Percentiles rank a stretch among this genome's conserved stretches.
Evolutionary conservation across 1,140 invertebrate species (phyloP).

Genomic region (Euwallacea fornicatus): DNA sequence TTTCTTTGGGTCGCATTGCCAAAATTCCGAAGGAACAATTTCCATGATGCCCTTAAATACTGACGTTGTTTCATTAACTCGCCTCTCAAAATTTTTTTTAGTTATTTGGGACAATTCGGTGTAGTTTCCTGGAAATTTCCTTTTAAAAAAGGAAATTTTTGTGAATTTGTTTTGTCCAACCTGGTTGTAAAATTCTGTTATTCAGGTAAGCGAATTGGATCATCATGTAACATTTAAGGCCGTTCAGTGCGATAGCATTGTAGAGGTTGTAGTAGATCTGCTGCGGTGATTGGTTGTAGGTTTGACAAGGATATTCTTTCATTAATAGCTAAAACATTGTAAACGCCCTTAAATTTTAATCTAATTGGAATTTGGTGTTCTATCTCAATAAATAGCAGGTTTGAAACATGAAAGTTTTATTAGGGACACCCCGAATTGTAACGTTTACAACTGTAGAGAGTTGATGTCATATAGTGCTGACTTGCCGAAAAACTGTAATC

Average conservation of each 20-base stretch:
- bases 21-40: slow-evolving; percentile 65
- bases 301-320: slow-evolving; percentile 63
- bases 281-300: slow-evolving; percentile 69
- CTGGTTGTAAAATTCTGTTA: slow-evolving; percentile 64
- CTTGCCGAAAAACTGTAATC: too few relatives aligned
- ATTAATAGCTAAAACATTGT: slow-evolving; percentile 48
- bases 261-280: slow-evolving; percentile 80
- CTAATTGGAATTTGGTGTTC: not conserved
- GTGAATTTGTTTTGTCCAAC: slow-evolving; percentile 1
- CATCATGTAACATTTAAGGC: slow-evolving; percentile 81
- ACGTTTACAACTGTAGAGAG: too few relatives aligned
- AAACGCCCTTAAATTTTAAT: not conserved
- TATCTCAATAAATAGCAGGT: too few relatives aligned
- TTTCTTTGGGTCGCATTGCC: slow-evolving; percentile 71
- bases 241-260: slow-evolving; percentile 71
- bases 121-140: slow-evolving; percentile 59
- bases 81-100: slow-evolving; percentile 62
- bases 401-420: too few relatives aligned
- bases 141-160: slow-evolving; percentile 9
- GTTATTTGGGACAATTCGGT: slow-evolving; percentile 64
- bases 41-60: slow-evolving; percentile 66
- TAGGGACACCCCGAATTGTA: too few relatives aligned
- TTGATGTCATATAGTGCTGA: not conserved
- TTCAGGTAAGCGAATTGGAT: slow-evolving; percentile 83
- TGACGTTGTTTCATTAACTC: slow-evolving; percentile 64